These are phyloP conservation scores for Channa striata DNA, from an alignment of 2,797 vertebrate genomes.

Conservation along the genomic window DNA sequence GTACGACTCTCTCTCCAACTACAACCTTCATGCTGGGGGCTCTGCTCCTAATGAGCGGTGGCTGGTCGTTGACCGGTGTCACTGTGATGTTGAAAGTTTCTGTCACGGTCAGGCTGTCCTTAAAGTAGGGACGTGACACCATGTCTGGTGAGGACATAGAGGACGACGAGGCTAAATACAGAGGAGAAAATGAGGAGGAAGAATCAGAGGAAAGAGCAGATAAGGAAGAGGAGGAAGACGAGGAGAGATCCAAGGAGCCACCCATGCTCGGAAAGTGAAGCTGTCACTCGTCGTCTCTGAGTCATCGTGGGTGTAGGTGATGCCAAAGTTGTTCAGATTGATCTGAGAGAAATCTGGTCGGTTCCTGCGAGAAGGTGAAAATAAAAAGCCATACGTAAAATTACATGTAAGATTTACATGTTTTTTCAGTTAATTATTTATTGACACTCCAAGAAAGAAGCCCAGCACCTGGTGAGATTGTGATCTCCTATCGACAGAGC, in stretches of 20 bases:
- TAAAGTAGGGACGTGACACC: slow-evolving; percentile 62
- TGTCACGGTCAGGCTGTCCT: slow-evolving; percentile 77
- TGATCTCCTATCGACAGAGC: slow-evolving; percentile 83
- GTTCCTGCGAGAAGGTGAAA: slow-evolving; percentile 64
- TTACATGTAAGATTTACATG: not conserved
- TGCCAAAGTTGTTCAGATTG: slow-evolving; percentile 87
- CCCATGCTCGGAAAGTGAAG: slow-evolving; percentile 91
- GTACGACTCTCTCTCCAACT: slow-evolving; percentile 83
- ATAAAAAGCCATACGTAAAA: not conserved
- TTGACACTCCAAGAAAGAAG: not conserved
- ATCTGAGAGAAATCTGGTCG: slow-evolving; percentile 89
- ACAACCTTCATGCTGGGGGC: slow-evolving; percentile 85
- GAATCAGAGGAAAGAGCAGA: slow-evolving; percentile 50
- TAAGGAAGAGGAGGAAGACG: slow-evolving; percentile 38
- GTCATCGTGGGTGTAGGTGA: slow-evolving; percentile 89
- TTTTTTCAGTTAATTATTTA: too few species aligned
- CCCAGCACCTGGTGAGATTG: slow-evolving; percentile 85
- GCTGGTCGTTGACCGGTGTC: slow-evolving; percentile 89
- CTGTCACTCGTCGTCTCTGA: slow-evolving; percentile 89
- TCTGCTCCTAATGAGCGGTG: slow-evolving; percentile 88
- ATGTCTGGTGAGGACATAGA: slow-evolving; percentile 43
- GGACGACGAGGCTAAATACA: slow-evolving; percentile 47
- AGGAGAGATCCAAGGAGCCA: slow-evolving; percentile 79
- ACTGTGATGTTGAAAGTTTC: slow-evolving; percentile 92
- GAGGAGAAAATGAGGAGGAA: slow-evolving; percentile 44